Conservation (phyloP, 2,888 invertebrate genomes). For the Melieria omissa region DNA sequence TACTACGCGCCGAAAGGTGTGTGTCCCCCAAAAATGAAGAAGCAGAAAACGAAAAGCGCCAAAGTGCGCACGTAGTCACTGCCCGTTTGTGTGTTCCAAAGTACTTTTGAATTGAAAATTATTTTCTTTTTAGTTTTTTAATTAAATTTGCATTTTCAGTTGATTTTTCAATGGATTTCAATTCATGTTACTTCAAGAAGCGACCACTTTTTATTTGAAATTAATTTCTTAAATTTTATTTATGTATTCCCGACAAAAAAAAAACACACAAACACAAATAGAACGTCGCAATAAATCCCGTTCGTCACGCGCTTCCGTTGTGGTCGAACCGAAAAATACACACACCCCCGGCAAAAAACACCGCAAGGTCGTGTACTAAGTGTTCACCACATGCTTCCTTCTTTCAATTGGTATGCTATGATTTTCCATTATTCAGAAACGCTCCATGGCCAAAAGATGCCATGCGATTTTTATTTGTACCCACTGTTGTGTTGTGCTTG, state of each 20-base stretch:
- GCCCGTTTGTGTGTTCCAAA: no score
- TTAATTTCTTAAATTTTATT: conserved; percentile 30
- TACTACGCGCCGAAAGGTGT: conserved; percentile 79
- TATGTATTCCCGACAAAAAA: conserved; percentile 40
- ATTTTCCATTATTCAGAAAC: background rate
- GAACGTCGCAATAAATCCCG: conserved; percentile 63
- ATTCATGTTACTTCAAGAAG: background rate
- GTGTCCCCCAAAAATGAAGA: conserved; percentile 45
- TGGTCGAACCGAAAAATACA: conserved; percentile 41
- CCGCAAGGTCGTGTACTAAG: conserved; percentile 59
- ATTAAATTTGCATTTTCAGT: background rate
- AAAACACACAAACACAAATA: conserved; percentile 47
- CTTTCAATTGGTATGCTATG: conserved; percentile 1
- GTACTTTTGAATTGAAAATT: no score
- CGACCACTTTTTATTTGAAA: conserved; percentile 4
- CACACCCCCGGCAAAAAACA: conserved; percentile 47
- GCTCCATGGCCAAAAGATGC: background rate
- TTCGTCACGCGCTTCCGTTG: conserved; percentile 40
- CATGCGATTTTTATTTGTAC: conserved; percentile 5
- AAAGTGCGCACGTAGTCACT: conserved; percentile 7
- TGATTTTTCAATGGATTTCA: background rate
- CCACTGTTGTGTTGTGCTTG: conserved; percentile 4
- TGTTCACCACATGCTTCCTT: background rate
- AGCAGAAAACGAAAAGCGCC: no score
- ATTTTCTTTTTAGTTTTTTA: background rate